A percentile compares a stretch with the other conserved stretches of the same genome.
These are phyloP conservation scores for Olivierus martensii DNA, from an alignment of 1,140 invertebrate species.

Conservation along the genomic window DNA sequence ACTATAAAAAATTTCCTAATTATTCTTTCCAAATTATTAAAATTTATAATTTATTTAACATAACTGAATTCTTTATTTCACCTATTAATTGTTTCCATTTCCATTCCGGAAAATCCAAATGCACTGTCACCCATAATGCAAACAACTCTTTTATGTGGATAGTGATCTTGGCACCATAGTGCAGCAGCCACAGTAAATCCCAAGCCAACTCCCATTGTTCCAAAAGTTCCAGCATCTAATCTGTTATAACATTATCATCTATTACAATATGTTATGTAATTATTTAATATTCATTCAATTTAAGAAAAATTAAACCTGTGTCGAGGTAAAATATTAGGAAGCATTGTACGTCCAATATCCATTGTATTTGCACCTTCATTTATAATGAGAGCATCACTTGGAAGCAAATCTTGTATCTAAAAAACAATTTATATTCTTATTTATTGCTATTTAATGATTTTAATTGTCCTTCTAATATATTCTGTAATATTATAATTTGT, in stretches of 20 bases:
- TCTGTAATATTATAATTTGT: no score
- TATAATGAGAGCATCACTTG: slow-evolving; percentile 72
- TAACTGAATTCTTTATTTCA: no score
- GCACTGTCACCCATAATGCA: slow-evolving; percentile 87
- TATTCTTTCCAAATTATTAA: no score
- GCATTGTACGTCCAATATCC: slow-evolving; percentile 86
- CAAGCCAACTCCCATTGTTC: slow-evolving; percentile 91
- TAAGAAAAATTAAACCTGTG: slow-evolving; percentile 47
- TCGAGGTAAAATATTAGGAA: slow-evolving; percentile 63
- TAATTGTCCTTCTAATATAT: no score
- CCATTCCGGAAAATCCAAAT: slow-evolving; percentile 96
- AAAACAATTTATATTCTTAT: neutral
- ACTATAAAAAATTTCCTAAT: no score
- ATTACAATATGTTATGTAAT: neutral
- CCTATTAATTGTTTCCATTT: slow-evolving; percentile 87
- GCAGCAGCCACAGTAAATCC: slow-evolving; percentile 89
- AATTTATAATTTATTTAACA: no score
- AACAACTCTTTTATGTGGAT: slow-evolving; percentile 64
- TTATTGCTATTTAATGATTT: neutral
- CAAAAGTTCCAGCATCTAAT: slow-evolving; percentile 59
- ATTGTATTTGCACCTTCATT: slow-evolving; percentile 97
- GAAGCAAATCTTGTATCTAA: slow-evolving; percentile 28
- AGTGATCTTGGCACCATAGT: slow-evolving; percentile 66
- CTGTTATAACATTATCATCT: slow-evolving; percentile 15
- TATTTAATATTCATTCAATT: neutral